Conservation (phyloP, 2,888 invertebrate species). For the Mallateleia sp. region DNA sequence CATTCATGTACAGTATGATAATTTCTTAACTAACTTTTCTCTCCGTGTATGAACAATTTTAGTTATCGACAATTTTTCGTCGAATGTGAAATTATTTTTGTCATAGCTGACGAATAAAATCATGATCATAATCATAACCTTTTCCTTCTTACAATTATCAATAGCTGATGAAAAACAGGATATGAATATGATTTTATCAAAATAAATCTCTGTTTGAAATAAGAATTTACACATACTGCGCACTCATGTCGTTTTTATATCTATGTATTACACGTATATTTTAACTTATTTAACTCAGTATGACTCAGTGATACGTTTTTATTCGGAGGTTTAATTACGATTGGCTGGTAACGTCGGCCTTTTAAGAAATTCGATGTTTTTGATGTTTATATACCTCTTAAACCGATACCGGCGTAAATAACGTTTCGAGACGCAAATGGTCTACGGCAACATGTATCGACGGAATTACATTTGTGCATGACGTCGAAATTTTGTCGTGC, state of each 20-base stretch:
- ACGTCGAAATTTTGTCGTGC: conserved; percentile 45
- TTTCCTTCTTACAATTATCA: no score
- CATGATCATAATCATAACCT: no score
- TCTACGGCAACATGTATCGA: conserved; percentile 46
- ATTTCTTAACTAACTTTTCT: no score
- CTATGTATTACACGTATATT: conserved; percentile 58
- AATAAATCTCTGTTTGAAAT: conserved; percentile 26
- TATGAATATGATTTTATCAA: conserved; percentile 20
- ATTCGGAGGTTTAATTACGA: conserved; percentile 68
- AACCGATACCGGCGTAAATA: conserved; percentile 67
- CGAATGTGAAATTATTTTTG: no score
- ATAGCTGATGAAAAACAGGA: no score
- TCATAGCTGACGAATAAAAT: no score
- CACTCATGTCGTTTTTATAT: conserved; percentile 33
- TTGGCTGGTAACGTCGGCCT: conserved; percentile 55
- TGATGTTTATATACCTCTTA: conserved; percentile 54
- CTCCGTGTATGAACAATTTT: no score
- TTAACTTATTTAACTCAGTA: conserved; percentile 44
- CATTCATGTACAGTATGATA: no score
- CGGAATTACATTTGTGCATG: conserved; percentile 54
- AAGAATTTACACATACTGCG: conserved; percentile 18
- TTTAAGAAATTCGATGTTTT: conserved; percentile 69
- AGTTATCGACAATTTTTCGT: no score
- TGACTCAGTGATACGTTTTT: conserved; percentile 61
- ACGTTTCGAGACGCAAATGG: conserved; percentile 31